Evolutionary conservation across 2,888 invertebrate genomes (phyloP).

Genomic region (Polydrusus cervinus): DNA sequence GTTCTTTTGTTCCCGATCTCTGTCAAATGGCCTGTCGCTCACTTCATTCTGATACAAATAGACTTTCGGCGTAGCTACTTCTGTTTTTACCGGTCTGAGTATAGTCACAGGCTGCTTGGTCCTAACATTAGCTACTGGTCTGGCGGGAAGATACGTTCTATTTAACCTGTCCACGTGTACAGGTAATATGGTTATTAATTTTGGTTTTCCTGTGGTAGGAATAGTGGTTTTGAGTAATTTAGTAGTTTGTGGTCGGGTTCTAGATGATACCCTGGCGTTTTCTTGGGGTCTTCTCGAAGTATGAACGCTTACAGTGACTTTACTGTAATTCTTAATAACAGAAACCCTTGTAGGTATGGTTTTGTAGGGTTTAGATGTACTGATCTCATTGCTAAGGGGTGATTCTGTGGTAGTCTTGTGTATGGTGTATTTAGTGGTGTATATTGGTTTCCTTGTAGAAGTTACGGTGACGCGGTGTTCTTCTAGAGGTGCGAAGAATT

Average conservation of each 20-base stretch:
- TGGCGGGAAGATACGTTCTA: conserved; percentile 53
- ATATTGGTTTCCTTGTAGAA: conserved; percentile 53
- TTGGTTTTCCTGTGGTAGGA: conserved; percentile 70
- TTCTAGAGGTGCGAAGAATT: conserved; percentile 86
- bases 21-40: conserved; percentile 22
- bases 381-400: conserved; percentile 40
- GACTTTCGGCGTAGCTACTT: conserved; percentile 62
- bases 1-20: conserved; percentile 3
- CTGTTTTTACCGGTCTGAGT: conserved; percentile 68
- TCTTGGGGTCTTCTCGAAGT: conserved; percentile 31
- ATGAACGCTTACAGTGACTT: conserved; percentile 36
- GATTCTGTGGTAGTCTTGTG: conserved; percentile 43
- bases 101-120: conserved; percentile 65
- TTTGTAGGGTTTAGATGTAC: conserved; percentile 31
- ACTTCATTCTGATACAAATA: conserved; percentile 68
- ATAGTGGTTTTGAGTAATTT: conserved; percentile 56
- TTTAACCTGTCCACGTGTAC: conserved; percentile 56
- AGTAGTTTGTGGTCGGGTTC: conserved; percentile 24
- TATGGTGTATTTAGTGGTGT: conserved; percentile 34
- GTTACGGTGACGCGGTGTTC: conserved; percentile 67
- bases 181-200: conserved; percentile 70
- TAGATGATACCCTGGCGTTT: neutral
- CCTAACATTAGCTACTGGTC: conserved; percentile 46
- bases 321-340: conserved; percentile 44
- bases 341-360: conserved; percentile 49